phyloP scores from a whole-genome alignment of 2,113 vertebrate genomes.

The Varanus komodoensis region DNA sequence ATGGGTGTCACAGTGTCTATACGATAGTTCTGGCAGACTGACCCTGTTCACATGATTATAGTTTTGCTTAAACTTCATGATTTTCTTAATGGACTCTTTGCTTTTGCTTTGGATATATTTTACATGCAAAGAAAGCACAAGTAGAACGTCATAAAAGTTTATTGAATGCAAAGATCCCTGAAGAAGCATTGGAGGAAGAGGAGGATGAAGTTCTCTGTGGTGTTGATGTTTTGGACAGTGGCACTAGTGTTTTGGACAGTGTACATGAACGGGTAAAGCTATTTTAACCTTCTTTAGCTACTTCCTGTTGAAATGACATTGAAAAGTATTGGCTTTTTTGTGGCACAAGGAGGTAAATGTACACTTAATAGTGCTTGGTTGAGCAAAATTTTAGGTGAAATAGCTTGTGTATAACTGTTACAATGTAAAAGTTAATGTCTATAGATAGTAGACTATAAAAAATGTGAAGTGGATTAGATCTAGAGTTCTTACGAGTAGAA shows the following conservation, averaged over 20 bases:
- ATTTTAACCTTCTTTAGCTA: constrained; percentile 8
- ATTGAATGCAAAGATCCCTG: constrained; percentile 11
- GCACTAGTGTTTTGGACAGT: constrained; percentile 52
- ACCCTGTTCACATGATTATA: no score
- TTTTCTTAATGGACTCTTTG: neutral
- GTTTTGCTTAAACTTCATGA: neutral
- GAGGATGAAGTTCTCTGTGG: constrained; percentile 28
- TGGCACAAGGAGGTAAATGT: neutral
- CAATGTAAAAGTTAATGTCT: neutral
- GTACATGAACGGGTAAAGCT: constrained; percentile 70
- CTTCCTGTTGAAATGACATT: neutral
- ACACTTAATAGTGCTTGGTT: neutral
- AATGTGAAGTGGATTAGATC: neutral
- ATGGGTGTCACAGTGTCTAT: no score
- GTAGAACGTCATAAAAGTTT: constrained; percentile 80
- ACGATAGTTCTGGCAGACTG: no score
- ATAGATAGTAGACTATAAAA: neutral
- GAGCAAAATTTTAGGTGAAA: neutral
- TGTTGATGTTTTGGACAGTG: neutral
- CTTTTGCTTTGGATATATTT: constrained; percentile 25
- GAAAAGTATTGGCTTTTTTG: constrained; percentile 2
- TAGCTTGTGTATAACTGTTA: neutral
- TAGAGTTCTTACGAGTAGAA: neutral
- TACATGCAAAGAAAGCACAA: constrained; percentile 66
- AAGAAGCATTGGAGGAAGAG: constrained; percentile 26